Conservation (phyloP, 2,113 vertebrate genomes). For the Seriola rivoliana region DNA sequence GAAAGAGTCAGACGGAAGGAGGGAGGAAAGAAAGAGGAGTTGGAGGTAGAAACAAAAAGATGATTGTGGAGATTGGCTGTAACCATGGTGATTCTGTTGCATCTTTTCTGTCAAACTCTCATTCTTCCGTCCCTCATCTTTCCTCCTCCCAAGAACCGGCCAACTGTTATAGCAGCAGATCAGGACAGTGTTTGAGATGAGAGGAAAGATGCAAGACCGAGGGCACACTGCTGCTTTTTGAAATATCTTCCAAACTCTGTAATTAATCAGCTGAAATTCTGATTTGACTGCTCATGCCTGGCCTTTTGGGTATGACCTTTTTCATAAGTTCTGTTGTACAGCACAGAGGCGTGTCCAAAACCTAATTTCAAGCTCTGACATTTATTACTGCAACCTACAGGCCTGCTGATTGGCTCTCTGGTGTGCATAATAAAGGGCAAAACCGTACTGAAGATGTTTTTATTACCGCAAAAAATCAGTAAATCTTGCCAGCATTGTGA, state of each 20-base stretch:
- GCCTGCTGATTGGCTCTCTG: slow-evolving; percentile 43
- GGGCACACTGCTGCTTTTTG: background rate
- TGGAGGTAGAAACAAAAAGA: slow-evolving; percentile 39
- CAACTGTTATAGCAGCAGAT: slow-evolving; percentile 7
- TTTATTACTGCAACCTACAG: slow-evolving; percentile 64
- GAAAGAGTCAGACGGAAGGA: slow-evolving; percentile 47
- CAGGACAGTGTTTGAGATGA: background rate
- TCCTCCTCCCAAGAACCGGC: background rate
- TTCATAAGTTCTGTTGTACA: slow-evolving; percentile 18
- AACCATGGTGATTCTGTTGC: slow-evolving; percentile 86
- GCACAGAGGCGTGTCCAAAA: slow-evolving; percentile 31
- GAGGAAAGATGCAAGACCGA: slow-evolving; percentile 1
- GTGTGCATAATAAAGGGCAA: slow-evolving; percentile 65
- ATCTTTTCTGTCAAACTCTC: slow-evolving; percentile 35
- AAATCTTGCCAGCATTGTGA: slow-evolving; percentile 42
- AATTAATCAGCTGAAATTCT: slow-evolving; percentile 43
- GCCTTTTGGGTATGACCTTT: slow-evolving; percentile 62
- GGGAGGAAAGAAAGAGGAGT: background rate
- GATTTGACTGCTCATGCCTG: slow-evolving; percentile 23
- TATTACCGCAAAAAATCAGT: slow-evolving; percentile 32
- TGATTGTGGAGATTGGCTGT: slow-evolving; percentile 77
- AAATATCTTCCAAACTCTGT: slow-evolving; percentile 18
- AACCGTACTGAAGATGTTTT: slow-evolving; percentile 42
- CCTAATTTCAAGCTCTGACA: slow-evolving; percentile 62
- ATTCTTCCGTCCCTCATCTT: background rate